These are phyloP conservation scores for Botrylloides violaceus DNA, from an alignment of 23 tunicate genomes.

Conservation along the genomic window DNA sequence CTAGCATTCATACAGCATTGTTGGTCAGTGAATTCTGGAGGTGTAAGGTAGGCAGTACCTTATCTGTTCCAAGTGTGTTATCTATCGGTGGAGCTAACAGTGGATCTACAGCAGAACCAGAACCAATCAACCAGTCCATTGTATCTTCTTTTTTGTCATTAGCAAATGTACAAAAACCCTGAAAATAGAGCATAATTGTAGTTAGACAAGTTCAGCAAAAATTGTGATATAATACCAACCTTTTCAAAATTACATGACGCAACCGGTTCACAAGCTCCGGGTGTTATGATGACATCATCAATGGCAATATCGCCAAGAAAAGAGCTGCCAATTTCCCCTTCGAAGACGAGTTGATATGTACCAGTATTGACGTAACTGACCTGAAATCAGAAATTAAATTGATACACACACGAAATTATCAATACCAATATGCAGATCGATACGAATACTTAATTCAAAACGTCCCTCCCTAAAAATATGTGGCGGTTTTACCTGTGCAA, in stretches of 20 bases:
- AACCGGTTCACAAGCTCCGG: slow-evolving; percentile 64
- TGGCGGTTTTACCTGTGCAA: slow-evolving; percentile 78
- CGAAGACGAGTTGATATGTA: slow-evolving; percentile 64
- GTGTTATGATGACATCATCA: slow-evolving; percentile 71
- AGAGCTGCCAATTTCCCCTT: slow-evolving; percentile 60
- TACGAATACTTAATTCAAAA: no score
- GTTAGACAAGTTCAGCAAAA: background rate
- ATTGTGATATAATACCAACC: slow-evolving; percentile 17
- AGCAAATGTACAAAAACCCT: slow-evolving; percentile 50
- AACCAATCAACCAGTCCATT: slow-evolving; percentile 67
- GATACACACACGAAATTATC: no score
- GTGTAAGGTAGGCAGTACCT: slow-evolving; percentile 8
- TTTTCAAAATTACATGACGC: slow-evolving; percentile 79
- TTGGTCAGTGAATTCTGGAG: no score
- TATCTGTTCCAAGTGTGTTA: slow-evolving; percentile 33
- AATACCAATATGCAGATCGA: no score
- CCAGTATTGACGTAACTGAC: slow-evolving; percentile 47
- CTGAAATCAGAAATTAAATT: no score
- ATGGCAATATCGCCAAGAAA: slow-evolving; percentile 70
- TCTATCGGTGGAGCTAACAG: slow-evolving; percentile 57
- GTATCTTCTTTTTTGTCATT: slow-evolving; percentile 49
- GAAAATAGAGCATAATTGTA: background rate
- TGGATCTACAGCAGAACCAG: slow-evolving; percentile 34
- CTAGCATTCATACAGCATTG: no score
- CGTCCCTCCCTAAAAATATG: no score